Evolutionary conservation across 2,113 vertebrate genomes (phyloP), one percentile per base, ranked within the genome.

Genomic region (Psittacara wagleri): DNA sequence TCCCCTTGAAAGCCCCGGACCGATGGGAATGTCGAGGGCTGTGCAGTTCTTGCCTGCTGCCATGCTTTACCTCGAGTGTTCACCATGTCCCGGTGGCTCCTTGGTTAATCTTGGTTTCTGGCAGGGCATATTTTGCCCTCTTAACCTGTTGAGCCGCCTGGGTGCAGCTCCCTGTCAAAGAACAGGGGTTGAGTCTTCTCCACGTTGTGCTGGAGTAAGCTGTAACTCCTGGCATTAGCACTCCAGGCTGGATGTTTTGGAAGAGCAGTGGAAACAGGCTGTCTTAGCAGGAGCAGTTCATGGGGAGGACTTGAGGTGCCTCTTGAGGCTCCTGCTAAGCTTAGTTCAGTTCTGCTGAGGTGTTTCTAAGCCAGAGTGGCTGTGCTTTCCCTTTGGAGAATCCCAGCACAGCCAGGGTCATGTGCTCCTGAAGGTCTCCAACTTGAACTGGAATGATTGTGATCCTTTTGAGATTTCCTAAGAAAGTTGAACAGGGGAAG

Each of bases 51-150:
- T 66, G 15, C 5, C 35, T 37, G 22, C 24, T 43, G 28, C 75
- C 12, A 3, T 17, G 48, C 43, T 83, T 76, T 44, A 11, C 17
- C 43, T 79, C 0, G 0, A n/a, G 72, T 6, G 11, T 67, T 17
- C 6, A 18, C 9, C 10, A 1, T 0, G 9, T 76, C n/a, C 25
- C 27, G 8, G 37, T 57, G 41, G 46, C 33, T 59, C 23, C 33
- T 49, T 28, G 76, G 48, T 41, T 49, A 11, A 17, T 72, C 39
- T 33, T 63, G 31, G 13, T 25, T 93, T 68, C 29, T 66, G 68
- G 19, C 54, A 68, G 68, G 54, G 14, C 54, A n/a, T 16, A 48
- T 61, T 74, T 83, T 62, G 31, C 28, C 35, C 51, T 85, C 11
- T 2, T 28, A 46, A 43, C 66, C 55, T 88, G 20, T 63, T 89